Conservation (phyloP, 2,888 invertebrate genomes). For the Yponomeuta sedellus region DNA sequence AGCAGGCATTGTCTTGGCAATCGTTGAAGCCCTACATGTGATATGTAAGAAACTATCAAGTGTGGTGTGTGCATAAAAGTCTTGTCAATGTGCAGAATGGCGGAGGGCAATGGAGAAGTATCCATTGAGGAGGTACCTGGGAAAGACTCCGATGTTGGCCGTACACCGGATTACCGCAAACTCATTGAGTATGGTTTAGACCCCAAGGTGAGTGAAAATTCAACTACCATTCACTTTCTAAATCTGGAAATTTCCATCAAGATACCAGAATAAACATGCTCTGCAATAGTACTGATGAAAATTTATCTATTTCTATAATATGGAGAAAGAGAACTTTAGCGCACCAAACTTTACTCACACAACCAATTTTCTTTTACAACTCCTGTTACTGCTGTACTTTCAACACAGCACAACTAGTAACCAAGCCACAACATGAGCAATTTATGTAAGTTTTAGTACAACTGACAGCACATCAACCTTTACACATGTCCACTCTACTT, state of each 20-base stretch:
- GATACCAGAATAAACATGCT: neutral
- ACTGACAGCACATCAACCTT: too few species aligned
- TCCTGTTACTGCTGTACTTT: too few species aligned
- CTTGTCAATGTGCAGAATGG: conserved; percentile 81
- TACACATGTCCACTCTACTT: too few species aligned
- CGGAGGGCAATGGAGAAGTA: conserved; percentile 91
- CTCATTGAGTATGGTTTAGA: conserved; percentile 97
- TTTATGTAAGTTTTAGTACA: too few species aligned
- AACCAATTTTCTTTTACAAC: too few species aligned
- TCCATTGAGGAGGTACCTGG: conserved; percentile 83
- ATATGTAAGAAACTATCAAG: neutral
- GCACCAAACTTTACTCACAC: too few species aligned
- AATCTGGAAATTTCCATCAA: neutral
- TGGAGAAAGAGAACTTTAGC: too few species aligned
- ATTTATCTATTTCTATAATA: too few species aligned
- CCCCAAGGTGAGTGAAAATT: conserved; percentile 81
- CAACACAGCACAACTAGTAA: too few species aligned
- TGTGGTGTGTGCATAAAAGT: conserved; percentile 57
- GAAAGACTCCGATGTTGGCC: conserved; percentile 80
- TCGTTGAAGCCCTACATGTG: neutral
- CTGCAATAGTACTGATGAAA: too few species aligned
- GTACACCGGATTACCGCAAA: conserved; percentile 95
- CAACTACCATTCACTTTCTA: neutral
- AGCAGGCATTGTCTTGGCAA: neutral
- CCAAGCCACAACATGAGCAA: too few species aligned